Evolutionary conservation across 2,888 invertebrate species (phyloP).

Genomic region (Mimumesa dahlbomi): DNA sequence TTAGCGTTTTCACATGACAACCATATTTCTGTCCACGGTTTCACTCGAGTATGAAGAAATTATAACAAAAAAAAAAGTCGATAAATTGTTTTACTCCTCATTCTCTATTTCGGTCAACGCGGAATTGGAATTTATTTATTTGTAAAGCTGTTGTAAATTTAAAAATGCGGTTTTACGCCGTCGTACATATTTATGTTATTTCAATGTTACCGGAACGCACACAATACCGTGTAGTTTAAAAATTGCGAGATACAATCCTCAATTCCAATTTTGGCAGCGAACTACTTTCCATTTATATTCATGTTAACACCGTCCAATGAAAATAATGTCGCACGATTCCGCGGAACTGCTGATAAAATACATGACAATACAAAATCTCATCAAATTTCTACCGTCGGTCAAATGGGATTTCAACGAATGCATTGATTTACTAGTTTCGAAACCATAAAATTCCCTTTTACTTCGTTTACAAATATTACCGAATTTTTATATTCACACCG

Average conservation of each 20-base stretch:
- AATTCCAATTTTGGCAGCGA: constrained; percentile 26
- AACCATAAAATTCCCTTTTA: constrained; percentile 17
- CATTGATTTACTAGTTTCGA: constrained; percentile 10
- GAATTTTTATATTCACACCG: too few relatives aligned
- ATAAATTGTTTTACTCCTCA: too few relatives aligned
- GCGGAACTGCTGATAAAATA: constrained; percentile 42
- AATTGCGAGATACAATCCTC: constrained; percentile 27
- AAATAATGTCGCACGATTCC: constrained; percentile 39
- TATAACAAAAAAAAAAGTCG: too few relatives aligned
- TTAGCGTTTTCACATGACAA: too few relatives aligned
- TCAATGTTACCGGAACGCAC: neutral
- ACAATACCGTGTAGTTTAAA: constrained; percentile 14
- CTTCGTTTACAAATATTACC: constrained; percentile 31
- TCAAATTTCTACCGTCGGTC: constrained; percentile 31
- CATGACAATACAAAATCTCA: constrained; percentile 45
- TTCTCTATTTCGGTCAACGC: too few relatives aligned
- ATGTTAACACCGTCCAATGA: constrained; percentile 33
- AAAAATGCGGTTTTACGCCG: constrained; percentile 13
- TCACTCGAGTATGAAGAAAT: too few relatives aligned
- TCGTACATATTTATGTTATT: neutral
- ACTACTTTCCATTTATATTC: constrained; percentile 47
- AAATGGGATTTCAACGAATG: constrained; percentile 32
- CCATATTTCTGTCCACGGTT: too few relatives aligned
- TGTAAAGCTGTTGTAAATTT: neutral
- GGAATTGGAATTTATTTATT: neutral